Percentiles rank a stretch among this genome's conserved stretches.
Evolutionary conservation across 2,113 vertebrate genomes (phyloP).

Genomic region (Urocitellus parryii): DNA sequence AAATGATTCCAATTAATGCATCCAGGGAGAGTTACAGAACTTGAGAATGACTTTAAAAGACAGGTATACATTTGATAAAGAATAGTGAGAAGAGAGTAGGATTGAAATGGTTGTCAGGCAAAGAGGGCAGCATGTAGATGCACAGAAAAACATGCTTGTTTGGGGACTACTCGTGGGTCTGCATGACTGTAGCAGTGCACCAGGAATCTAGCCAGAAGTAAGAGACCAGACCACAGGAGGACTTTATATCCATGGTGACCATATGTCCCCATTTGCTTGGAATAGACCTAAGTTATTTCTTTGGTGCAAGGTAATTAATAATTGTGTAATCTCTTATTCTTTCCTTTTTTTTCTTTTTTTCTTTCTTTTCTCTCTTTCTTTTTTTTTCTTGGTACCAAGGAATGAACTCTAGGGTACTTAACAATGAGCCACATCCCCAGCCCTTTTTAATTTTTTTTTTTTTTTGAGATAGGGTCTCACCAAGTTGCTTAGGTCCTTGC

Average conservation of each 20-base stretch:
- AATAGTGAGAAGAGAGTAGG: background rate
- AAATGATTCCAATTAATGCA: conserved; percentile 25
- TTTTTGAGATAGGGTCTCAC: too few species aligned
- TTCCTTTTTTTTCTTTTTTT: too few species aligned
- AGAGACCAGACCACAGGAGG: background rate
- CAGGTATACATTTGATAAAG: background rate
- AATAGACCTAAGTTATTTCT: background rate
- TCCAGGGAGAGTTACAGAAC: background rate
- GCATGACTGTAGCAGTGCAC: background rate
- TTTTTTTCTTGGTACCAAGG: too few species aligned
- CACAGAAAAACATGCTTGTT: background rate
- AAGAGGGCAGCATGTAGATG: background rate
- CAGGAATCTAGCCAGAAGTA: background rate
- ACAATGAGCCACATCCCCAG: too few species aligned
- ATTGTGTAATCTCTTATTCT: background rate
- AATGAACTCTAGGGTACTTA: too few species aligned
- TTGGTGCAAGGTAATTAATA: background rate
- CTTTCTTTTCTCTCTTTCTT: too few species aligned
- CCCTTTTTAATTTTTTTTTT: too few species aligned
- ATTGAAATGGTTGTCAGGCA: background rate
- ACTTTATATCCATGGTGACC: background rate
- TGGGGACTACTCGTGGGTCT: background rate
- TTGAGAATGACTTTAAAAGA: background rate
- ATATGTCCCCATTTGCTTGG: background rate
- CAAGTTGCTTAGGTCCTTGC: too few species aligned